These are phyloP conservation scores for Emydocephalus ijimae DNA, from an alignment of 2,113 vertebrate species.

Conservation along the genomic window DNA sequence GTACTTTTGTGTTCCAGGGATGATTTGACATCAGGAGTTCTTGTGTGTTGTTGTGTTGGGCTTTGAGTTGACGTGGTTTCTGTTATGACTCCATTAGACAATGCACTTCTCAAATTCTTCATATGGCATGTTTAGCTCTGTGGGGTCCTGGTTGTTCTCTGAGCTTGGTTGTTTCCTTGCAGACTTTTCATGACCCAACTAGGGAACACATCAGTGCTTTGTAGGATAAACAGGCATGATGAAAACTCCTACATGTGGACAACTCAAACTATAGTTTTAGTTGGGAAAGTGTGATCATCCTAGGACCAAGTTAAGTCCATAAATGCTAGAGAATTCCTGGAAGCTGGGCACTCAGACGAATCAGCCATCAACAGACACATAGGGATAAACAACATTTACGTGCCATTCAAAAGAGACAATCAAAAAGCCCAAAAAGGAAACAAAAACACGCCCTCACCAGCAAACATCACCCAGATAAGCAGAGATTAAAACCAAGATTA, in stretches of 20 bases:
- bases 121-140: constrained; percentile 57
- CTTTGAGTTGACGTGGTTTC: constrained; percentile 35
- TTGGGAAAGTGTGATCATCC: neutral
- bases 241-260: neutral
- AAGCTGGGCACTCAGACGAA: neutral
- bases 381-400: neutral
- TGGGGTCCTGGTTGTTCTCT: constrained; percentile 35
- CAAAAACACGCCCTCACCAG: neutral
- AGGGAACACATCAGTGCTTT: no score
- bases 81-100: constrained; percentile 35
- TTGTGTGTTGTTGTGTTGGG: constrained; percentile 37
- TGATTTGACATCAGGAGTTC: constrained; percentile 26
- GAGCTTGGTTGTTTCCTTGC: no score
- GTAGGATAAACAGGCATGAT: neutral
- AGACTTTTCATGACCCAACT: no score
- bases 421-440: neutral
- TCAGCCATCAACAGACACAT: neutral
- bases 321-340: no score
- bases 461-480: neutral
- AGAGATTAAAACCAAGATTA: neutral
- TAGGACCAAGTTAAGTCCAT: neutral
- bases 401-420: neutral
- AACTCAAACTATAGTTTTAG: no score
- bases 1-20: neutral
- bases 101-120: constrained; percentile 26